A percentile compares a stretch with the other conserved stretches of the same genome.
phyloP scores from a whole-genome alignment of 2,888 invertebrate genomes.

The Masnerella sp. region DNA sequence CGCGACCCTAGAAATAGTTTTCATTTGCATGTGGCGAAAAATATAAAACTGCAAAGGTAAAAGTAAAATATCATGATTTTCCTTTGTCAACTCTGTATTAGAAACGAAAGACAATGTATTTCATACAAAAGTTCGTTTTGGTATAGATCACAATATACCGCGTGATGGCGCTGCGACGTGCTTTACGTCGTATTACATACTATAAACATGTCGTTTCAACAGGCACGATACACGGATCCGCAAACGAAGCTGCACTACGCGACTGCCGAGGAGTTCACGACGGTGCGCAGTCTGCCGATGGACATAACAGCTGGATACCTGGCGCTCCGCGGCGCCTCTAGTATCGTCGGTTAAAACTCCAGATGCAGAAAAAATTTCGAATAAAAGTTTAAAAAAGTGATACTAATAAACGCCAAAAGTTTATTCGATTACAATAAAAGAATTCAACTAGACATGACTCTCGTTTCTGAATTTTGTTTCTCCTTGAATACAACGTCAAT shows the following conservation, averaged over 20 bases:
- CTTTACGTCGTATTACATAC: constrained; percentile 8
- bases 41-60: too few species aligned
- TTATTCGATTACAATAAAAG: too few species aligned
- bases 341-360: constrained; percentile 82
- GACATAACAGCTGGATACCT: constrained; percentile 95
- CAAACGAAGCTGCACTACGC: constrained; percentile 92
- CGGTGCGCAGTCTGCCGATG: constrained; percentile 91
- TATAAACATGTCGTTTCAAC: constrained; percentile 63
- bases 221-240: constrained; percentile 93
- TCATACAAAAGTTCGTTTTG: constrained; percentile 58
- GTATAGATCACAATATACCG: constrained; percentile 56
- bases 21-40: too few species aligned
- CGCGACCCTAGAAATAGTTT: too few species aligned
- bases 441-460: too few species aligned
- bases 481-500: too few species aligned
- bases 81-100: constrained; percentile 55
- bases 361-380: not conserved
- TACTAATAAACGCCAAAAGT: too few species aligned
- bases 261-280: constrained; percentile 91
- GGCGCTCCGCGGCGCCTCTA: constrained; percentile 89
- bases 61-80: too few species aligned
- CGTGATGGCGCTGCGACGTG: constrained; percentile 31
- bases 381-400: constrained; percentile 10
- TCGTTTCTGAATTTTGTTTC: too few species aligned
- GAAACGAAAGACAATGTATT: constrained; percentile 56